These are phyloP conservation scores for Brenthis daphne DNA, from an alignment of 2,888 invertebrate genomes.

Conservation along the genomic window DNA sequence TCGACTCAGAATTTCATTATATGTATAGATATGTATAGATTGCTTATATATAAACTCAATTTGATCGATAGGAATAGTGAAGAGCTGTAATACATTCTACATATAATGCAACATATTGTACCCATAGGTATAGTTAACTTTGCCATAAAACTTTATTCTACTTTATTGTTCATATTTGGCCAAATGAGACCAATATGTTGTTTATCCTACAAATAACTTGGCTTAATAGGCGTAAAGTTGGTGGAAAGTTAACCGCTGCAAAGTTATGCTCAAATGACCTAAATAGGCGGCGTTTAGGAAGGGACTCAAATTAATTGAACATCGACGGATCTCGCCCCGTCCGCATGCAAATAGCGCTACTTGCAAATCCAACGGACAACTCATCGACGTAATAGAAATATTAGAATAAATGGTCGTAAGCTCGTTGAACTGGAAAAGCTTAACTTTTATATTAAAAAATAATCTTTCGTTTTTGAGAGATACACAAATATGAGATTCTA, in stretches of 20 bases:
- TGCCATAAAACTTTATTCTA: not conserved
- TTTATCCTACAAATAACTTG: slow-evolving; percentile 3
- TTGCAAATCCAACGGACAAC: slow-evolving; percentile 19
- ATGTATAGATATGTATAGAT: too few species aligned
- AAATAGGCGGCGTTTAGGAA: slow-evolving; percentile 23
- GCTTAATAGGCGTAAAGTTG: slow-evolving; percentile 26
- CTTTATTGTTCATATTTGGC: slow-evolving; percentile 4
- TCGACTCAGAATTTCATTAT: too few species aligned
- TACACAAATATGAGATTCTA: too few species aligned
- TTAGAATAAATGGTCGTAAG: slow-evolving; percentile 13
- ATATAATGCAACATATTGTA: not conserved
- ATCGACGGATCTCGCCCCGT: slow-evolving; percentile 16
- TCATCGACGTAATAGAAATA: slow-evolving; percentile 11
- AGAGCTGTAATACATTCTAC: not conserved
- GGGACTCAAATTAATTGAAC: slow-evolving; percentile 32
- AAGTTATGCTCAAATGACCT: slow-evolving; percentile 30
- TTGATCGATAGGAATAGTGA: slow-evolving; percentile 10
- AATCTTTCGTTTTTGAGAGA: too few species aligned
- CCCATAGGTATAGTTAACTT: not conserved
- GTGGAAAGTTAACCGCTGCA: slow-evolving; percentile 21
- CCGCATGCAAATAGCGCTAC: slow-evolving; percentile 24
- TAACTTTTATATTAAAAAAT: not conserved
- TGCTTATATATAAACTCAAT: slow-evolving; percentile 6
- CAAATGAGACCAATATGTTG: not conserved
- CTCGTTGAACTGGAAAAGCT: not conserved